Evolutionary conservation across 2,113 vertebrate genomes (phyloP).

Genomic region (Semicossyphus pulcher): DNA sequence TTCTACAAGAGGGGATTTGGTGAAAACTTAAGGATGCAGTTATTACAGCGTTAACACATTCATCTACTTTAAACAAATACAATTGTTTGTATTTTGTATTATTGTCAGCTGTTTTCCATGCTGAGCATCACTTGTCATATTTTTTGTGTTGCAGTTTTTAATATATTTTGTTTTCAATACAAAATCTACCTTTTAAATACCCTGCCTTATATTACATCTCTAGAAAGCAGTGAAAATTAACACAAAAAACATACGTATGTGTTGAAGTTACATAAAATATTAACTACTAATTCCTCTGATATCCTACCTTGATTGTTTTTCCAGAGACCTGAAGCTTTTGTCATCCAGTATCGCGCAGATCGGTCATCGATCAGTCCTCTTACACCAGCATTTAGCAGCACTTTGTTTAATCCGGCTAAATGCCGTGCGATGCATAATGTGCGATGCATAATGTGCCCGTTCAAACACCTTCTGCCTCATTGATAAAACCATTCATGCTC

Average conservation of each 20-base stretch:
- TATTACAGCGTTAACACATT: not conserved
- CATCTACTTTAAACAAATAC: too few species aligned
- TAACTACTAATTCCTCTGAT: not conserved
- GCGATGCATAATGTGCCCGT: constrained; percentile 7
- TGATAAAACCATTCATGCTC: constrained; percentile 2
- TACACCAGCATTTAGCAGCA: constrained; percentile 17
- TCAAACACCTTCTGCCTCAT: constrained; percentile 17
- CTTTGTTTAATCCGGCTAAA: constrained; percentile 15
- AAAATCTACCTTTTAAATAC: too few species aligned
- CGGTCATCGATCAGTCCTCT: constrained; percentile 3
- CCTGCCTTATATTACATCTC: not conserved
- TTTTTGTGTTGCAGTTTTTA: too few species aligned
- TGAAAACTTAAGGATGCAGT: constrained; percentile 14
- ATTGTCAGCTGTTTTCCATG: too few species aligned
- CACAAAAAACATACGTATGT: not conserved
- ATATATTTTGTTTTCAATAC: too few species aligned
- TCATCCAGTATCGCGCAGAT: constrained; percentile 5
- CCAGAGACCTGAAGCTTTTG: not conserved
- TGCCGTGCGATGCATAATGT: constrained; percentile 7
- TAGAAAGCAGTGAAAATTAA: not conserved
- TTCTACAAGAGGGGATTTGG: not conserved
- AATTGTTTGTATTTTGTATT: not conserved
- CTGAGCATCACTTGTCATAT: too few species aligned
- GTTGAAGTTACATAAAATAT: not conserved
- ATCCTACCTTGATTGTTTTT: not conserved